Percentiles rank a stretch among this genome's conserved stretches.
phyloP scores from a whole-genome alignment of 2,113 vertebrate genomes.

The Tachycineta bicolor region DNA sequence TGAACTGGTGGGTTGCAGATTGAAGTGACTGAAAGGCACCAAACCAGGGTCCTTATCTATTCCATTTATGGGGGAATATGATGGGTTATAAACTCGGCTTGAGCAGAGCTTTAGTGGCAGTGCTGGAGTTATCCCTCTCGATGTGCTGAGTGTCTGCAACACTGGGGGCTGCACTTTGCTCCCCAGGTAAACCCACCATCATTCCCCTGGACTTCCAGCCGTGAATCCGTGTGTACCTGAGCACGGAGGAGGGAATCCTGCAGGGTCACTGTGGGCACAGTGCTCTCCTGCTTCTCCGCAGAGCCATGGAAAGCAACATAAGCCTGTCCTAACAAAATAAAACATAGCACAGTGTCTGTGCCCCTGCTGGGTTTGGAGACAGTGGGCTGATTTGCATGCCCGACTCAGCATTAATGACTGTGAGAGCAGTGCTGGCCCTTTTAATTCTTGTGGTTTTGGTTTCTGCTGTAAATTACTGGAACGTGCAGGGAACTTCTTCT shows the following conservation, averaged over 20 bases:
- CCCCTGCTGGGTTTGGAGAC: neutral
- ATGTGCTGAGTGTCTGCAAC: neutral
- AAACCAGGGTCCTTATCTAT: neutral
- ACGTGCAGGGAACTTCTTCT: neutral
- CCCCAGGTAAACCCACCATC: neutral
- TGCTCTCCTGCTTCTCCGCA: neutral
- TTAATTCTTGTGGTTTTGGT: neutral
- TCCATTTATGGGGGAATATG: neutral
- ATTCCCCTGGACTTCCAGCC: neutral
- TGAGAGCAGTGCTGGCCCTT: neutral
- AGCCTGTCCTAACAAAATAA: neutral
- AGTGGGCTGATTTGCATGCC: neutral
- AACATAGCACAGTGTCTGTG: neutral
- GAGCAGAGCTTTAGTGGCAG: neutral
- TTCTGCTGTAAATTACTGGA: neutral
- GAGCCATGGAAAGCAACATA: neutral
- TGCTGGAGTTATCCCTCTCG: neutral
- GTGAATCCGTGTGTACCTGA: neutral
- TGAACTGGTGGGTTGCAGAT: neutral
- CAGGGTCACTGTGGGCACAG: neutral
- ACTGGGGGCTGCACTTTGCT: neutral
- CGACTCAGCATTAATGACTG: neutral
- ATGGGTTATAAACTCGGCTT: neutral
- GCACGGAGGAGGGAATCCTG: neutral
- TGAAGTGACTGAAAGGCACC: neutral